Base-by-base conservation (phyloP, 2,797 vertebrate species). In the Vireo griseus region DNA sequence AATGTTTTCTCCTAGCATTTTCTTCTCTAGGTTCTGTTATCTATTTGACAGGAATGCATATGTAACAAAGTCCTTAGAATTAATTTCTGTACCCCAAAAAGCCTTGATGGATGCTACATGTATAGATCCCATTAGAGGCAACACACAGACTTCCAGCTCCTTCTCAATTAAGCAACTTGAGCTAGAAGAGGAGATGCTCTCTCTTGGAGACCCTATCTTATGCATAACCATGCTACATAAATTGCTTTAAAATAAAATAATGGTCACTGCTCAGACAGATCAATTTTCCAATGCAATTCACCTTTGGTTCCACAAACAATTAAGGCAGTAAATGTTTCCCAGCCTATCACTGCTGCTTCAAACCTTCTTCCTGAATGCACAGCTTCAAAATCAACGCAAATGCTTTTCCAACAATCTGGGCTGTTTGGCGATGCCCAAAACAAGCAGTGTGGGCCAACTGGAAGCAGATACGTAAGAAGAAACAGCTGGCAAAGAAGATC, bases 101-200 rank as follows among this genome's bases (percentile, higher is more conserved):
- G 3, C 22, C 48, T 48, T 2, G 0, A 11, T 9, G 14, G 10
- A 42, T 47, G 16, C 28, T 45, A 16, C 0, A 0, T 1, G 3
- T 15, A 29, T 4, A 63, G 39, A 69, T 35, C 26, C 29, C 20
- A 51, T 13, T 16, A 62, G 28, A 67, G 13, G 11, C 31, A 21
- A 68, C 0, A 4, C 11, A 45, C 24, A 50, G 22, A 58, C 29
- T 75, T 86, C 22, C 47, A 72, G 14, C 9, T 78, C 15, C 29
- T 90, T 39, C 18, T 74, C 45, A 44, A 12, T 85, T 44, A 67
- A 75, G 10, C 8, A 75, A 45, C 5, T 40, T 76, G 22, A 75
- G 12, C 7, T 48, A 61, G 35, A 50, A 14, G 6, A 79, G 21
- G 6, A 79, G 21, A 73, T 20, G 9, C 7, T 57, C 7, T 54